A percentile compares a stretch with the other conserved stretches of the same genome.
Conservation (phyloP, 2,113 vertebrate species). For the Ceyx melanurus region DNA sequence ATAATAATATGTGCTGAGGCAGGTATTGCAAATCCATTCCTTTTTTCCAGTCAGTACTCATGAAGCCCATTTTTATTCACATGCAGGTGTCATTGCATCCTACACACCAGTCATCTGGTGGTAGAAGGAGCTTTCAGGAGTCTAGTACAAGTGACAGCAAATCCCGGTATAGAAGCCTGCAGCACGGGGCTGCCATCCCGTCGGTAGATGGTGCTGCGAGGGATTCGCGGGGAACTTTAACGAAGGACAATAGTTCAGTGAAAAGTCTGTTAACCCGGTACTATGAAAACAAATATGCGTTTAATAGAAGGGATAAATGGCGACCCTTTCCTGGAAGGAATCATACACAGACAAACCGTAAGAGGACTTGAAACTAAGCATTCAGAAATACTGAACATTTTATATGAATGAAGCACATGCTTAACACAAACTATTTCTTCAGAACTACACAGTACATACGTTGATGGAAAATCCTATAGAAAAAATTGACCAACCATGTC, state of each 20-base stretch:
- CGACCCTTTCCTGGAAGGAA: constrained; percentile 70
- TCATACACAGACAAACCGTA: constrained; percentile 72
- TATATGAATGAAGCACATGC: constrained; percentile 80
- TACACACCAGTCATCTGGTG: constrained; percentile 43
- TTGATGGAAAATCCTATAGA: constrained; percentile 72
- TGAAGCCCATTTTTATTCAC: constrained; percentile 58
- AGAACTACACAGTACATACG: constrained; percentile 77
- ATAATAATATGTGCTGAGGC: not conserved
- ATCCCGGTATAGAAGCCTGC: constrained; percentile 20
- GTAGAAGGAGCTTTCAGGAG: constrained; percentile 13
- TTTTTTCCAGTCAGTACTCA: not conserved
- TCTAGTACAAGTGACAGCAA: constrained; percentile 33
- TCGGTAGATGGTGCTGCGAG: constrained; percentile 75
- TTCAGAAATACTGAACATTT: constrained; percentile 74
- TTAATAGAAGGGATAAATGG: constrained; percentile 53
- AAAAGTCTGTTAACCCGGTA: constrained; percentile 52
- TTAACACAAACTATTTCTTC: constrained; percentile 78
- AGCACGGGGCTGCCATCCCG: constrained; percentile 62
- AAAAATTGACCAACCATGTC: constrained; percentile 71
- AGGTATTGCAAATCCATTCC: constrained; percentile 36
- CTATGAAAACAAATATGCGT: constrained; percentile 70
- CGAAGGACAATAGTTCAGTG: constrained; percentile 60
- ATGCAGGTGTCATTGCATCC: constrained; percentile 16
- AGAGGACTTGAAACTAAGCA: constrained; percentile 72
- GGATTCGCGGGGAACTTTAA: constrained; percentile 38